Evolutionary conservation across 2,888 invertebrate genomes (phyloP).

Genomic region (Tenthredo amoena): DNA sequence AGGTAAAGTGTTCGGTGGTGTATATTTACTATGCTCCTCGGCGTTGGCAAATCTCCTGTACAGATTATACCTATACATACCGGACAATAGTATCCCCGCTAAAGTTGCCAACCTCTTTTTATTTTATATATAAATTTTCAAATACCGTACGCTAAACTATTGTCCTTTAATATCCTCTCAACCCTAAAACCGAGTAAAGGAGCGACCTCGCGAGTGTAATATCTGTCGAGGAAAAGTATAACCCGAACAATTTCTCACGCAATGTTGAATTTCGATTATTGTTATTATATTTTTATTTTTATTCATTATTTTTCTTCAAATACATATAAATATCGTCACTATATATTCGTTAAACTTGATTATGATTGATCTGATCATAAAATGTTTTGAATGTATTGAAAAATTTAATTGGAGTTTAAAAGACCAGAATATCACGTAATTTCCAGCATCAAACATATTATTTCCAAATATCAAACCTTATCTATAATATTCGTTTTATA

Average conservation of each 20-base stretch:
- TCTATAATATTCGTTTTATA: conserved; percentile 9
- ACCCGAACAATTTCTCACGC: conserved; percentile 67
- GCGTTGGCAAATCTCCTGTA: background rate
- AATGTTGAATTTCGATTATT: conserved; percentile 62
- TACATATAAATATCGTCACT: background rate
- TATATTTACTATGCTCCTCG: background rate
- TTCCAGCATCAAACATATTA: background rate
- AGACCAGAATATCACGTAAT: background rate
- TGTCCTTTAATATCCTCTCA: conserved; percentile 8
- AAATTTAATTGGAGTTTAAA: background rate
- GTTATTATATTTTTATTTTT: background rate
- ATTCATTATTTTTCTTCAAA: background rate
- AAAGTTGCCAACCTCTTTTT: background rate
- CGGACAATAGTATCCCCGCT: conserved; percentile 58
- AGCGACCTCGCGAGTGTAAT: conserved; percentile 19
- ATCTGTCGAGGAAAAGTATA: conserved; percentile 22
- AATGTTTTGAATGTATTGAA: background rate
- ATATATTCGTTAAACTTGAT: background rate
- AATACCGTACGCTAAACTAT: conserved; percentile 32
- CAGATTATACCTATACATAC: background rate
- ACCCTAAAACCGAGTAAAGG: background rate
- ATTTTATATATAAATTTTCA: conserved; percentile 12
- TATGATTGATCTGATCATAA: background rate
- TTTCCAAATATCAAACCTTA: background rate
- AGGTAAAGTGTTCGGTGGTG: background rate